These are phyloP conservation scores for rat (Rattus norvegicus) DNA, from an alignment of 2,113 vertebrate genomes.

Conservation along the genomic window DNA sequence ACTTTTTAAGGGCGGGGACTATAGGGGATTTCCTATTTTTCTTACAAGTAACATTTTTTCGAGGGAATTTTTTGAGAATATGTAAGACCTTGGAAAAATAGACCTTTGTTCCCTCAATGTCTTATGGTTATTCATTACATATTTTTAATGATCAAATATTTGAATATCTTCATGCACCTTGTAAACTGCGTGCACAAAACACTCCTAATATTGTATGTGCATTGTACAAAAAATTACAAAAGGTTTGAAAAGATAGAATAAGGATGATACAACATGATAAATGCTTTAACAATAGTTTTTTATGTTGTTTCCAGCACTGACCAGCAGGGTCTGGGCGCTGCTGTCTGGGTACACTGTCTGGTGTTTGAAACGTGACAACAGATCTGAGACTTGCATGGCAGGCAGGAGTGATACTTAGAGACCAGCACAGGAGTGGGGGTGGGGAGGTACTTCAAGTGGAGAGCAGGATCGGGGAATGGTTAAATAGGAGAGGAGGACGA, in stretches of 20 bases:
- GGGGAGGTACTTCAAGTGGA: background rate
- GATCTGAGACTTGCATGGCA: background rate
- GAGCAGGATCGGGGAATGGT: background rate
- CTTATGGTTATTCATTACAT: background rate
- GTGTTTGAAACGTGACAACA: background rate
- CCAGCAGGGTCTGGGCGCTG: background rate
- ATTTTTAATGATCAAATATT: background rate
- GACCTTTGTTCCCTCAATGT: background rate
- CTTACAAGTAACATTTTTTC: background rate
- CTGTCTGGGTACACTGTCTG: slow-evolving; percentile 5
- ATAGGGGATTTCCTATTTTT: background rate
- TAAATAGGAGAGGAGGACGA: background rate
- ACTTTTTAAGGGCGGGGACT: background rate
- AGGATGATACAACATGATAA: background rate
- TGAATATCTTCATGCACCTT: background rate
- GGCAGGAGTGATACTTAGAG: background rate
- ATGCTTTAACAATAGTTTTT: background rate
- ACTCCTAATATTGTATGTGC: background rate
- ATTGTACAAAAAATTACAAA: slow-evolving; percentile 48
- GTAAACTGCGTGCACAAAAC: background rate
- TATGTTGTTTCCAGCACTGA: background rate
- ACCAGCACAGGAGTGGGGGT: too few species aligned
- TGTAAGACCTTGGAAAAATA: slow-evolving; percentile 39
- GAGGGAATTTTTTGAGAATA: background rate
- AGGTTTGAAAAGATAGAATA: background rate